Conservation (phyloP, 2,113 vertebrate species). For the Catharus bicknelli region DNA sequence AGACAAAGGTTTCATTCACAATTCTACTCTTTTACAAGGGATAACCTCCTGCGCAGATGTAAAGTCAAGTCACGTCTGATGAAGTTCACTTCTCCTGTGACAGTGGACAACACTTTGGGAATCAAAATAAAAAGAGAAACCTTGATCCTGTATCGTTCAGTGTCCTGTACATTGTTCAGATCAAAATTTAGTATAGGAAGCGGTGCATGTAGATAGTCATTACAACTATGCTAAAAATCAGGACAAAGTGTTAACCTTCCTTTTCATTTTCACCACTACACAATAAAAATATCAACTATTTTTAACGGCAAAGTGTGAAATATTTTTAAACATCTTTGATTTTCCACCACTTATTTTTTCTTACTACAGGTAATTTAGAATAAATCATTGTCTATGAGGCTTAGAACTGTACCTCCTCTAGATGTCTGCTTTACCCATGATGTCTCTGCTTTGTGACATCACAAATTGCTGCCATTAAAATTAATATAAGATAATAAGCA, state of each 20-base stretch:
- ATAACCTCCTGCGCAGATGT: slow-evolving; percentile 85
- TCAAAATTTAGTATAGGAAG: slow-evolving; percentile 48
- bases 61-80: slow-evolving; percentile 84
- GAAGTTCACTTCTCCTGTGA: slow-evolving; percentile 74
- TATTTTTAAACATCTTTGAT: not conserved
- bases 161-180: not conserved
- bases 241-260: not conserved
- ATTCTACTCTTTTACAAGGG: slow-evolving; percentile 77
- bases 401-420: not conserved
- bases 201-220: not conserved
- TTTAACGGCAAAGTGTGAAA: not conserved
- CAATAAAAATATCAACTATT: not conserved
- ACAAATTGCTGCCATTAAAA: not conserved
- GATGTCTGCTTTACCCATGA: not conserved
- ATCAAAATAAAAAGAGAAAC: not conserved
- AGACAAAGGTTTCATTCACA: slow-evolving; percentile 89
- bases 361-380: not conserved
- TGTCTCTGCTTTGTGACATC: not conserved
- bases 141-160: slow-evolving; percentile 29
- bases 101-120: slow-evolving; percentile 45
- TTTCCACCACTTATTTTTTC: not conserved
- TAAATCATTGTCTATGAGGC: not conserved
- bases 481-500: not conserved
- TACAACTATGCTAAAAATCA: slow-evolving; percentile 21
- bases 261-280: not conserved